A percentile compares a stretch with the other conserved stretches of the same genome.
Evolutionary conservation across 2,113 vertebrate genomes (phyloP).

Genomic region (Aptenodytes patagonicus): DNA sequence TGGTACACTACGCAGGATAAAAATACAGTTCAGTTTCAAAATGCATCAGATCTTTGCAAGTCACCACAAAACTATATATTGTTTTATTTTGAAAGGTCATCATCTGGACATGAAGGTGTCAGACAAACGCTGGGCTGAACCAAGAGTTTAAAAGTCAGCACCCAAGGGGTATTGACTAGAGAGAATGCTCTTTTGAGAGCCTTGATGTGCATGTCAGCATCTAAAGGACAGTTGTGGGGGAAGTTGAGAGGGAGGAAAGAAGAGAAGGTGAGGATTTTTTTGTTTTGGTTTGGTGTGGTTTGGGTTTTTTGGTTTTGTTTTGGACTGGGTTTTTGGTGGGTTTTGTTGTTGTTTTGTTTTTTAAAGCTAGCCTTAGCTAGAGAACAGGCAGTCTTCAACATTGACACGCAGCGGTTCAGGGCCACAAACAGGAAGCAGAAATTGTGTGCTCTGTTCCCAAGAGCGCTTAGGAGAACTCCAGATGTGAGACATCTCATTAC

Average conservation of each 20-base stretch:
- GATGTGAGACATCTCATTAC: not conserved
- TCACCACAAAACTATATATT: not conserved
- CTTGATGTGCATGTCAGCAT: not conserved
- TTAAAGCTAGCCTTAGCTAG: not conserved
- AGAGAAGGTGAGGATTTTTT: not conserved
- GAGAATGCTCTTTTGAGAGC: not conserved
- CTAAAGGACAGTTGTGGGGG: not conserved
- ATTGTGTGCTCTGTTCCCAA: not conserved
- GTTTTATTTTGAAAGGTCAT: not conserved
- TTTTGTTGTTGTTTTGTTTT: not conserved
- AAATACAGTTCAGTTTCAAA: not conserved
- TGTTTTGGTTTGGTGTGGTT: not conserved
- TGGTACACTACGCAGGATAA: not conserved
- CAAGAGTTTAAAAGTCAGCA: not conserved
- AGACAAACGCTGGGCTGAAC: not conserved
- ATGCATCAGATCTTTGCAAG: not conserved
- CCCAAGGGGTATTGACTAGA: not conserved
- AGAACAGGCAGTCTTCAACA: not conserved
- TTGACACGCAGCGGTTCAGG: accelerated
- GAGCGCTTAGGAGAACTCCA: not conserved
- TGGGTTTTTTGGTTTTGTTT: not conserved
- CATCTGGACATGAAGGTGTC: not conserved
- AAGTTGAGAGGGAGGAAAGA: not conserved
- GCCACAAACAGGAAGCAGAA: not conserved
- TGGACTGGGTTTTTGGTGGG: not conserved